Percentiles rank a stretch among this genome's conserved stretches.
These are phyloP conservation scores for Neoitamus cyanurus DNA, from an alignment of 2,888 invertebrate species.

Conservation along the genomic window DNA sequence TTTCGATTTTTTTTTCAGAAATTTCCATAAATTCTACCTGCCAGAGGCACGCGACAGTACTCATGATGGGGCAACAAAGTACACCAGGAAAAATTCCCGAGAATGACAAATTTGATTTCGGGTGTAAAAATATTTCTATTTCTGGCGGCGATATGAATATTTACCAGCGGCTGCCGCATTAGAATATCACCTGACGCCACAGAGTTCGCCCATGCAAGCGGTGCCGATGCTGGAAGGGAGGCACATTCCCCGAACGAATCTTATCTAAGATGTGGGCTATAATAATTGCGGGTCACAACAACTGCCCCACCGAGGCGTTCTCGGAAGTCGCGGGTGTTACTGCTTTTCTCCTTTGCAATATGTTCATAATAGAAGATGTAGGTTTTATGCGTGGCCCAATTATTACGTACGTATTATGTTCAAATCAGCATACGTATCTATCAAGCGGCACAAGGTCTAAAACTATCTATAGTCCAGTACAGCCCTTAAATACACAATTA, in stretches of 20 bases:
- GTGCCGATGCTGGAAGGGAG: not conserved
- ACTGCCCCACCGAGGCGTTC: not conserved
- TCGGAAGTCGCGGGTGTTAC: not conserved
- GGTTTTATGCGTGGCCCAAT: no score
- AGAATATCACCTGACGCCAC: not conserved
- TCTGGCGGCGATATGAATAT: constrained; percentile 21
- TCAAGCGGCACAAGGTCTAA: no score
- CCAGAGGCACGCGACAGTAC: constrained; percentile 42
- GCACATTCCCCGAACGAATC: not conserved
- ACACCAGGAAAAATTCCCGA: not conserved
- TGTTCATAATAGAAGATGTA: no score
- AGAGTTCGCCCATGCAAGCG: not conserved
- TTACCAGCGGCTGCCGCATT: not conserved
- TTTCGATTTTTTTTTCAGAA: constrained; percentile 33
- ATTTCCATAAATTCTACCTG: constrained; percentile 46
- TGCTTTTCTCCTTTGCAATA: not conserved
- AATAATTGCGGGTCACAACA: not conserved
- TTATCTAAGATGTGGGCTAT: not conserved
- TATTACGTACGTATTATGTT: no score
- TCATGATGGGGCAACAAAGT: not conserved
- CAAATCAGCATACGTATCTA: no score
- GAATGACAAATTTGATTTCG: constrained; percentile 42
- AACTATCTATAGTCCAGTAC: no score
- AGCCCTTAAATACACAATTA: no score
- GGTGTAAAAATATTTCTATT: constrained; percentile 39